phyloP scores from a whole-genome alignment of 1,140 invertebrate species.

The Hirudo medicinalis region DNA sequence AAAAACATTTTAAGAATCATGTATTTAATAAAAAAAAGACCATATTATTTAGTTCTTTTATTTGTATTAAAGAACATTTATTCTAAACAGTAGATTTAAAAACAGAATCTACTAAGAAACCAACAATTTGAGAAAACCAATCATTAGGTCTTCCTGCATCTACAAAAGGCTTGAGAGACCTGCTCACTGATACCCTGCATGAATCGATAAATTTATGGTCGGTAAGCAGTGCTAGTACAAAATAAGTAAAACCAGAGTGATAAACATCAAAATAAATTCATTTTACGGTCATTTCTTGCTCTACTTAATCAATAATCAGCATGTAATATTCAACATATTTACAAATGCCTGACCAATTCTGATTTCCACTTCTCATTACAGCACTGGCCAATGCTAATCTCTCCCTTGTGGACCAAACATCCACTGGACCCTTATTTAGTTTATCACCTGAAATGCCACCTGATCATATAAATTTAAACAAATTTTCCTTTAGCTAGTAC shows the following conservation, averaged over 20 bases:
- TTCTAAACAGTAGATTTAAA: neutral
- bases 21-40: too few relatives aligned
- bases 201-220: conserved; percentile 12
- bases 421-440: conserved; percentile 48
- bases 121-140: conserved; percentile 73
- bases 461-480: too few relatives aligned
- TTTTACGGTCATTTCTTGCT: neutral
- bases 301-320: neutral
- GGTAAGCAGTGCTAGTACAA: conserved; percentile 4
- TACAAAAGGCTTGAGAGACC: conserved; percentile 53
- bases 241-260: neutral
- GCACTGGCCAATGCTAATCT: conserved; percentile 71
- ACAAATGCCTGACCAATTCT: conserved; percentile 60
- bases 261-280: neutral
- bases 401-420: conserved; percentile 70
- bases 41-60: conserved; percentile 12
- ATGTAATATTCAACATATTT: neutral
- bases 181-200: conserved; percentile 63
- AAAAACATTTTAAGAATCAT: neutral
- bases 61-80: neutral
- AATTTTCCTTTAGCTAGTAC: too few relatives aligned
- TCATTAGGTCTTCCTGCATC: conserved; percentile 64
- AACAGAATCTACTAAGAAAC: neutral
- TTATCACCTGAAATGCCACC: neutral
- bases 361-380: conserved; percentile 72